A percentile compares a stretch with the other conserved stretches of the same genome.
Evolutionary conservation across 1,140 invertebrate genomes (phyloP).

Genomic region (Leptestheria dahalacensis): DNA sequence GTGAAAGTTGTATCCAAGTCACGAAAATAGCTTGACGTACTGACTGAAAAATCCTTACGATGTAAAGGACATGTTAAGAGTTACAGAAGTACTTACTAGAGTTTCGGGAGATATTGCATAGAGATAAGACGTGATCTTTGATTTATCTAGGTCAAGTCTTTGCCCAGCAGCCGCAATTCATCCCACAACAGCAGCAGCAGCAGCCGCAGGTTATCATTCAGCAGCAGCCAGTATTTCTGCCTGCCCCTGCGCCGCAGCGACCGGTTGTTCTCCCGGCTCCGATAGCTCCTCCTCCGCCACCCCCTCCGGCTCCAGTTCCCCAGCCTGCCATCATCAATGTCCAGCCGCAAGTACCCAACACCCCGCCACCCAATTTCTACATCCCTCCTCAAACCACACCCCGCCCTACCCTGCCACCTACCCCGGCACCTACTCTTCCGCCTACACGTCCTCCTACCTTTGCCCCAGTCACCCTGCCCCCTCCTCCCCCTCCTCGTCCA

Average conservation of each 20-base stretch:
- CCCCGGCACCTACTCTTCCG: background rate
- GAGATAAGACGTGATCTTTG: no score
- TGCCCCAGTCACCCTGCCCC: slow-evolving; percentile 7
- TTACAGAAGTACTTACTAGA: no score
- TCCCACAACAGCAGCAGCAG: background rate
- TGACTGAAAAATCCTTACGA: no score
- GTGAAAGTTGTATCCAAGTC: no score
- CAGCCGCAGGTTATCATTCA: slow-evolving; percentile 42
- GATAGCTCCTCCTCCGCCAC: background rate
- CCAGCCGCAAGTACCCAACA: background rate
- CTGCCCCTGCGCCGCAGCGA: slow-evolving; percentile 17
- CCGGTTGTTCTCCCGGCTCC: background rate
- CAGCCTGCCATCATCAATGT: background rate
- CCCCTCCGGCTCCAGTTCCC: background rate
- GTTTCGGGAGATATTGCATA: no score
- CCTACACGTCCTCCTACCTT: background rate
- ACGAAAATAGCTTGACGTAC: no score
- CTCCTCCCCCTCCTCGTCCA: slow-evolving; percentile 15
- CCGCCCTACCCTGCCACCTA: background rate
- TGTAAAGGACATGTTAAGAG: no score
- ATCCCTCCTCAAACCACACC: background rate
- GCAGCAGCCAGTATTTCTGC: slow-evolving; percentile 29
- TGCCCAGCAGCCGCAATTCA: no score
- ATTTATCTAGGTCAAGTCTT: no score
- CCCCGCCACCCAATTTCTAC: background rate